Base-by-base conservation (phyloP, 2,888 invertebrate genomes). In the Crepidodera aurea region DNA sequence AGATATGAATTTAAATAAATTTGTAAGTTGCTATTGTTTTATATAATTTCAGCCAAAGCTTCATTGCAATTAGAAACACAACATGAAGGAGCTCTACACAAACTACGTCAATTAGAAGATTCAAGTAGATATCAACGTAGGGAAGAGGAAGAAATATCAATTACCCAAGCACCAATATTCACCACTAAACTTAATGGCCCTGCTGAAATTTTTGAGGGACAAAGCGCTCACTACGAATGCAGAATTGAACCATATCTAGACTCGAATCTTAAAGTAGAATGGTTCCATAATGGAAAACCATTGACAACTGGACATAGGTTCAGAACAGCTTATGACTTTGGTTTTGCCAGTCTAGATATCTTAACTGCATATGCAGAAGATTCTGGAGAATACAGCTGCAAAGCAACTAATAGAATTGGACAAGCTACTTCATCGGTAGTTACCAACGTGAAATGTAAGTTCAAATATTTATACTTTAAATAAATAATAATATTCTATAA, bases 261-360 rank as follows among this genome's bases (percentile, higher is more conserved):
- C 82, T 86, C 93, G 3, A 90, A 90, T 68, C 87, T 96, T 79
- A 92, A 93, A 75, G 92, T 95, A 0, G 94, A 94, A 81, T 96
- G 95, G 95, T 91, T 93, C 83, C 94, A 94, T 75, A 95, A 98
- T 79, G 95, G 93, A 48, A 90, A 94, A 79, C 93, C 95, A 42
- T 82, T 95, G 50, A 90, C 90, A 73, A 91, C 91, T 65, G 94
- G 94, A 58, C 96, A 96, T 78, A 88, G 97, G 65, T 95, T 94
- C 84, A 89, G 95, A 76, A 96, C 96, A 48, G 91, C 95, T 48
- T 94, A 92, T 76, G 98, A 98, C 79, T 98, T 99, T 80, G 98
- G 98, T 44, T 98, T 96, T 81, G 96, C 96, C 60, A 93, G 98
- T 54, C 86, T 99, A 66, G 98, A 99, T 79, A 93, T 99, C 64